phyloP scores from a whole-genome alignment of 2,797 vertebrate genomes.

The Tokudaia muenninki region DNA sequence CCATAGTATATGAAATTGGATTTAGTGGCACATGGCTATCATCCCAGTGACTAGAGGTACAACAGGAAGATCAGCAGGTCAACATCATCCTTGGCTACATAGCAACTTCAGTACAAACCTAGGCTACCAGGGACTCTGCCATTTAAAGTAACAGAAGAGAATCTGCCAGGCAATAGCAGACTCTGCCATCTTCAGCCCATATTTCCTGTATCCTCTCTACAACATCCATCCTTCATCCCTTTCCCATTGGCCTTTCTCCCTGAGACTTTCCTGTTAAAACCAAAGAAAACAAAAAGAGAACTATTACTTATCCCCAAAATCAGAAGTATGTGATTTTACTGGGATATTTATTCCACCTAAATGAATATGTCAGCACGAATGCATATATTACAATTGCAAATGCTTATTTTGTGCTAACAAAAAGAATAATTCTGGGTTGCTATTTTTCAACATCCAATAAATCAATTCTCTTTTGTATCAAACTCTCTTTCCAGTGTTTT shows the following conservation, averaged over 20 bases:
- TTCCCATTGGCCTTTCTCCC: background rate
- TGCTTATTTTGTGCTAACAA: conserved; percentile 39
- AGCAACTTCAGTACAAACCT: background rate
- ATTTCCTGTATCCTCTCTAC: background rate
- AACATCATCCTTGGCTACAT: background rate
- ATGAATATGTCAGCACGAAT: conserved; percentile 27
- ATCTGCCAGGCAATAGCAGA: background rate
- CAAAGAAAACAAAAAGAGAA: conserved; percentile 53
- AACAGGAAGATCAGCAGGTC: background rate
- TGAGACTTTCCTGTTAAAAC: background rate
- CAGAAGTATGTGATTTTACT: conserved; percentile 28
- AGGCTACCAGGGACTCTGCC: background rate
- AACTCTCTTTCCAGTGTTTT: conserved; percentile 20
- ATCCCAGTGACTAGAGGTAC: background rate
- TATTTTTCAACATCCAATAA: conserved; percentile 45
- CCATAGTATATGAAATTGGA: background rate
- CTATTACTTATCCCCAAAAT: background rate
- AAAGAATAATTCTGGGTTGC: conserved; percentile 38
- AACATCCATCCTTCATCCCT: background rate
- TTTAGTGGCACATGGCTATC: background rate
- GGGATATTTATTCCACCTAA: background rate
- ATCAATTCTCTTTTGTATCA: conserved; percentile 29
- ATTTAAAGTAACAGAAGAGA: background rate
- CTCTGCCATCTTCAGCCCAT: background rate
- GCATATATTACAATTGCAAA: background rate